Conservation (phyloP, 2,113 vertebrate species). For the Gambusia holbrooki region DNA sequence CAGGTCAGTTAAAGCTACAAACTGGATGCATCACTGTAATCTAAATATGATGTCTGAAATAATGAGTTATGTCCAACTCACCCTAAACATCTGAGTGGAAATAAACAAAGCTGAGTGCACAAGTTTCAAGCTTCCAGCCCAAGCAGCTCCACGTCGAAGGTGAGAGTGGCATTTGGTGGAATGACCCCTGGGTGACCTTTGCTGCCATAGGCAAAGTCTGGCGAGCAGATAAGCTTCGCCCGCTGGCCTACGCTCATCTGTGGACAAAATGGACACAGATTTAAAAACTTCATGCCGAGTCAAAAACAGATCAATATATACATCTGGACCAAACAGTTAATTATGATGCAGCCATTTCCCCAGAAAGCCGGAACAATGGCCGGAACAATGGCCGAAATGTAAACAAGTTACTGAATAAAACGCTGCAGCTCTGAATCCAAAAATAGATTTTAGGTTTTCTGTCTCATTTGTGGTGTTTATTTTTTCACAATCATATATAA, state of each 20-base stretch:
- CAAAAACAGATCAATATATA: not conserved
- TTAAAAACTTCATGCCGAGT: not conserved
- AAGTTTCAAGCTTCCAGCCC: slow-evolving; percentile 86
- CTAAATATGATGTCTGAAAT: too few species aligned
- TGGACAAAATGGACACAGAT: not conserved
- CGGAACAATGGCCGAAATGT: not conserved
- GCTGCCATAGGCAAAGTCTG: slow-evolving; percentile 89
- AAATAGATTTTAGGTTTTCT: too few species aligned
- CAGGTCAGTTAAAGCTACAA: not conserved
- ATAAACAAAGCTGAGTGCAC: slow-evolving; percentile 51
- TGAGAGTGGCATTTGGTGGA: slow-evolving; percentile 89
- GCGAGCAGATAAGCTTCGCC: slow-evolving; percentile 89
- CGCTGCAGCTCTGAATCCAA: too few species aligned
- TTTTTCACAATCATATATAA: too few species aligned
- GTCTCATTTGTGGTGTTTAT: too few species aligned
- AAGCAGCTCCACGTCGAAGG: slow-evolving; percentile 93
- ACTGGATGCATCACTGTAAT: not conserved
- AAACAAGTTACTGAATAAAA: not conserved
- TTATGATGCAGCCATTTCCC: too few species aligned
- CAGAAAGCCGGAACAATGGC: too few species aligned
- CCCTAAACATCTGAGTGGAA: slow-evolving; percentile 74
- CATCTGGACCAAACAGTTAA: too few species aligned
- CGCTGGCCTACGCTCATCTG: slow-evolving; percentile 96
- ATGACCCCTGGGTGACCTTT: slow-evolving; percentile 93
- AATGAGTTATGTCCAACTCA: slow-evolving; percentile 24